Evolutionary conservation across 2,888 invertebrate species (phyloP).

Genomic region (Chesias legatella): DNA sequence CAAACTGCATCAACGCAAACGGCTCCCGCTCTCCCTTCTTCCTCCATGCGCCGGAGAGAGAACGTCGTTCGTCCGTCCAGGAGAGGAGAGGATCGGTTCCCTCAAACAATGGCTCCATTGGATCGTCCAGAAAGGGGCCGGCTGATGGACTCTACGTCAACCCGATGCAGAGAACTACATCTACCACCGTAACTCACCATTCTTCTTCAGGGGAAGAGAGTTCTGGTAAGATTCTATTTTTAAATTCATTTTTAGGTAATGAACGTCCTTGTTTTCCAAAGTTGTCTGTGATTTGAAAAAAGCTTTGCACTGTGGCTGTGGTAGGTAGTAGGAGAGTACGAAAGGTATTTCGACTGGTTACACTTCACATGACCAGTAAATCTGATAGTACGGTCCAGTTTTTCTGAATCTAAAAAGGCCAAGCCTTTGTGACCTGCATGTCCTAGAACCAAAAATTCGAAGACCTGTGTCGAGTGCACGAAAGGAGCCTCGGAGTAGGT

Average conservation of each 20-base stretch:
- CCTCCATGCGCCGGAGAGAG: slow-evolving; percentile 84
- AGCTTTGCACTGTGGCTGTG: too few species aligned
- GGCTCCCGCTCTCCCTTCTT: slow-evolving; percentile 84
- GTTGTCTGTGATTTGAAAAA: too few species aligned
- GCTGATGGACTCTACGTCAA: slow-evolving; percentile 92
- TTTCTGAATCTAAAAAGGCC: too few species aligned
- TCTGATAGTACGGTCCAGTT: too few species aligned
- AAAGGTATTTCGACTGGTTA: too few species aligned
- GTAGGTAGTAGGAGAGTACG: too few species aligned
- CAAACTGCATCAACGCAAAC: slow-evolving; percentile 75
- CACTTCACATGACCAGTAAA: too few species aligned
- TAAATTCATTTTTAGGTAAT: not conserved
- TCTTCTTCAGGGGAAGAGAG: slow-evolving; percentile 71
- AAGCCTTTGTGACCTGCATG: too few species aligned
- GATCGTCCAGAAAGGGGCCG: slow-evolving; percentile 71
- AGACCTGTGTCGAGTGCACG: too few species aligned
- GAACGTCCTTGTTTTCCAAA: too few species aligned
- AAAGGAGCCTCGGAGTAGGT: too few species aligned
- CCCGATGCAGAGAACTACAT: slow-evolving; percentile 83
- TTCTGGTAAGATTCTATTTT: slow-evolving; percentile 51
- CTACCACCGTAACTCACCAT: slow-evolving; percentile 53
- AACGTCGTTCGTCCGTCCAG: slow-evolving; percentile 49
- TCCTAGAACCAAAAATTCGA: too few species aligned
- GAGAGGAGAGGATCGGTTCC: slow-evolving; percentile 65
- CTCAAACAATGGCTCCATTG: slow-evolving; percentile 63